Evolutionary conservation across 2,113 vertebrate species (phyloP).

Genomic region (Cephalophus harveyi): DNA sequence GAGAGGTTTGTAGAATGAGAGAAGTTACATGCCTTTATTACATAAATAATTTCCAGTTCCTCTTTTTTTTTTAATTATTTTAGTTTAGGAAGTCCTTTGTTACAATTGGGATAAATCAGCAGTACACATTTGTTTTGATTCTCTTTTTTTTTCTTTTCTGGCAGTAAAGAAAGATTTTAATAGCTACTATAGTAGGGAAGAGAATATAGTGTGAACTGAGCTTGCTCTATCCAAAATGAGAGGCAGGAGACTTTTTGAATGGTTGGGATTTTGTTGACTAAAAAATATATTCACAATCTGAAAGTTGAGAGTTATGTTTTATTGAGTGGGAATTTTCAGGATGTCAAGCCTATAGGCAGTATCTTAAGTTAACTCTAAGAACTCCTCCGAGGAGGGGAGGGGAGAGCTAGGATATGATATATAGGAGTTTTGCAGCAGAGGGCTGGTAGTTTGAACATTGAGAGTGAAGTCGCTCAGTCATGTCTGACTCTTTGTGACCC

Average conservation of each 20-base stretch:
- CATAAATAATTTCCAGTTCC: background rate
- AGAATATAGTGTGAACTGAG: background rate
- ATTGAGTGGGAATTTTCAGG: background rate
- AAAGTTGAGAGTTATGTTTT: background rate
- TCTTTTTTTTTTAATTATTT: background rate
- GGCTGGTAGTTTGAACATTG: background rate
- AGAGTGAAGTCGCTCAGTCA: background rate
- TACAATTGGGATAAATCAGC: background rate
- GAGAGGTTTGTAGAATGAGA: background rate
- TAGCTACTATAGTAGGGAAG: background rate
- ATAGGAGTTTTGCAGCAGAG: background rate
- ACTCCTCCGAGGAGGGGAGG: background rate
- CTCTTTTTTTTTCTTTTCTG: background rate
- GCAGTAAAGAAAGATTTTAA: background rate
- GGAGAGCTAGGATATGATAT: background rate
- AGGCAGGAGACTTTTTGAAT: background rate
- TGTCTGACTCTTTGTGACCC: background rate
- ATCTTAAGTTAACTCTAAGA: background rate
- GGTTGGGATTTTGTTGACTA: background rate
- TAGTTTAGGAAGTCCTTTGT: background rate
- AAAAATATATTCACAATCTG: background rate
- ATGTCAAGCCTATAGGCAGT: background rate
- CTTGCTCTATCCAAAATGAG: background rate
- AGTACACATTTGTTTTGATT: background rate
- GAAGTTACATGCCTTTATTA: background rate